These are phyloP conservation scores for Loripinus fragilis DNA, from an alignment of 2,888 invertebrate species.

Conservation along the genomic window DNA sequence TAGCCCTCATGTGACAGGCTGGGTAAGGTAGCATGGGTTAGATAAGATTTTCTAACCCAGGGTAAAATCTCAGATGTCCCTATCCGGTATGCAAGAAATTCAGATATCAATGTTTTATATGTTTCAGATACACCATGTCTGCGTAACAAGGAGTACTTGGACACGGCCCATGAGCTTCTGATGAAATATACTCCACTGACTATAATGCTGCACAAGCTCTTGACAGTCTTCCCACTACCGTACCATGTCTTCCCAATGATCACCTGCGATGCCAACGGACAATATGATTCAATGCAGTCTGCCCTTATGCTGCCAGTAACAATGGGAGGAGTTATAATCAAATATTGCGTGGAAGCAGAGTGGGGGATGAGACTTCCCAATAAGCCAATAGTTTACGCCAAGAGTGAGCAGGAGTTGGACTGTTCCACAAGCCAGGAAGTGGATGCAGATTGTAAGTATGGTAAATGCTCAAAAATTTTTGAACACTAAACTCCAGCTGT, in stretches of 20 bases:
- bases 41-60: no score
- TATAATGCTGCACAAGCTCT: not conserved
- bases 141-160: not conserved
- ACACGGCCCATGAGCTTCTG: not conserved
- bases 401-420: not conserved
- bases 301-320: not conserved
- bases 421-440: not conserved
- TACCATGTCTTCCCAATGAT: not conserved
- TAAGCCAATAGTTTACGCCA: not conserved
- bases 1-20: no score
- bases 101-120: no score
- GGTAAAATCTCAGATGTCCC: no score
- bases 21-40: no score
- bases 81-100: no score
- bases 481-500: no score
- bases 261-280: not conserved
- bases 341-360: not conserved
- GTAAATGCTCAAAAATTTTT: no score
- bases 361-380: not conserved
- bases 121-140: not conserved
- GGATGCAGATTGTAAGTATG: not conserved
- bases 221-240: not conserved
- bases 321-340: not conserved
- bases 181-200: not conserved
- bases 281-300: not conserved